A percentile compares a stretch with the other conserved stretches of the same genome.
Conservation (phyloP, 2,113 vertebrate species). For the Percina caprodes region DNA sequence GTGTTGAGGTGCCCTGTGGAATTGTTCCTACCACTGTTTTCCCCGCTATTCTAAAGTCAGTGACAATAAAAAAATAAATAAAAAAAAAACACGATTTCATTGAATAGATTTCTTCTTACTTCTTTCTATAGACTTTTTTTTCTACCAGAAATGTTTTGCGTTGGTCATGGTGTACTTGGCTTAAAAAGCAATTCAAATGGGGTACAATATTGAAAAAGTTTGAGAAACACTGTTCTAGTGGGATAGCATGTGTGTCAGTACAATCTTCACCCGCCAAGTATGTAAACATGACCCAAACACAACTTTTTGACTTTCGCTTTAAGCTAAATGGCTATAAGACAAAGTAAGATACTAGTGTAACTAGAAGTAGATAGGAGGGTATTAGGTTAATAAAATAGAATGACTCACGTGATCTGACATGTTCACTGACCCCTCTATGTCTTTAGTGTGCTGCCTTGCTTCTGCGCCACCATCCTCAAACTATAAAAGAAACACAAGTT, state of each 20-base stretch:
- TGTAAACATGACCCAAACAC: neutral
- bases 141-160: too few species aligned
- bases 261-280: neutral
- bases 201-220: too few species aligned
- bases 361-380: neutral
- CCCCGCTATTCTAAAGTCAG: neutral
- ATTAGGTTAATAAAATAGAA: neutral
- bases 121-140: too few species aligned
- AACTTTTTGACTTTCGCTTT: neutral
- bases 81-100: neutral
- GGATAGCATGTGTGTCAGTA: neutral
- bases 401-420: constrained; percentile 85
- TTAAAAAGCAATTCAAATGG: too few species aligned
- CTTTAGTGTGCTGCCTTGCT: constrained; percentile 76
- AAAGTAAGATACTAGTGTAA: neutral
- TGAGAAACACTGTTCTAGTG: too few species aligned
- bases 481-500: constrained; percentile 59
- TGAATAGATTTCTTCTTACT: too few species aligned
- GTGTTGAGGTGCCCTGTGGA: neutral
- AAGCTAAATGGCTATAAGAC: neutral
- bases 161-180: too few species aligned
- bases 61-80: neutral
- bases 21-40: neutral
- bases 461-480: constrained; percentile 80
- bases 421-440: constrained; percentile 81